These are phyloP conservation scores for Urosaurus nigricauda DNA, from an alignment of 2,797 vertebrate species.

Conservation along the genomic window DNA sequence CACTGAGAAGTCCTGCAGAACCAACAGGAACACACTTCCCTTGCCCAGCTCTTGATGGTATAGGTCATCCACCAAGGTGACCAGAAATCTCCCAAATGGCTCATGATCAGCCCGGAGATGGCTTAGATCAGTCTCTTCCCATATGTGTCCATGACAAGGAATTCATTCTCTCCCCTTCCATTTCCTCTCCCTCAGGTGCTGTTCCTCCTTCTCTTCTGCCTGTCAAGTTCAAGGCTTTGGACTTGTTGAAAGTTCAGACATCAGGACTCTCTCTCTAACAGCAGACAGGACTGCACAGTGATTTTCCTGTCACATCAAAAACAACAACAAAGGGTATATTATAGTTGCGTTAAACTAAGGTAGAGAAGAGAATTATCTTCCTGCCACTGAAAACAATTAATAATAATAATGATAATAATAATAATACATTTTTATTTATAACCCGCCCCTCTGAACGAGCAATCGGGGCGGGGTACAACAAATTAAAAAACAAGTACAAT, in stretches of 20 bases:
- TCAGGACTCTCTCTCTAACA: not conserved
- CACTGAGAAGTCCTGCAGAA: too few species aligned
- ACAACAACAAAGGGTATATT: not conserved
- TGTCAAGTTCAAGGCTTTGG: not conserved
- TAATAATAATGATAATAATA: too few species aligned
- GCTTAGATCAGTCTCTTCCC: not conserved
- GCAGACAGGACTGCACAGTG: too few species aligned
- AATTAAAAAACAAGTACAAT: too few species aligned
- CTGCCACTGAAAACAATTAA: not conserved
- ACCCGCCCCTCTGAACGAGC: too few species aligned
- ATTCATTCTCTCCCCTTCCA: not conserved
- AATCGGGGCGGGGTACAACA: too few species aligned
- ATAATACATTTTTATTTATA: too few species aligned
- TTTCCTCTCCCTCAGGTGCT: not conserved
- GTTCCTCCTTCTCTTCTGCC: not conserved
- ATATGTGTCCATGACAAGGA: not conserved
- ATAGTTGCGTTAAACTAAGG: not conserved
- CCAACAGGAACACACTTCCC: too few species aligned
- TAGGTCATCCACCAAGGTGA: too few species aligned
- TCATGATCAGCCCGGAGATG: not conserved
- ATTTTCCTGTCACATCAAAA: not conserved
- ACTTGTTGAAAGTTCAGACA: not conserved
- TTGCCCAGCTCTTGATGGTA: too few species aligned
- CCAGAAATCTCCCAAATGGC: not conserved
- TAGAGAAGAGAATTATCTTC: not conserved